A percentile compares a stretch with the other conserved stretches of the same genome.
Conservation (phyloP, 2,113 vertebrate genomes). For the Dascyllus trimaculatus region DNA sequence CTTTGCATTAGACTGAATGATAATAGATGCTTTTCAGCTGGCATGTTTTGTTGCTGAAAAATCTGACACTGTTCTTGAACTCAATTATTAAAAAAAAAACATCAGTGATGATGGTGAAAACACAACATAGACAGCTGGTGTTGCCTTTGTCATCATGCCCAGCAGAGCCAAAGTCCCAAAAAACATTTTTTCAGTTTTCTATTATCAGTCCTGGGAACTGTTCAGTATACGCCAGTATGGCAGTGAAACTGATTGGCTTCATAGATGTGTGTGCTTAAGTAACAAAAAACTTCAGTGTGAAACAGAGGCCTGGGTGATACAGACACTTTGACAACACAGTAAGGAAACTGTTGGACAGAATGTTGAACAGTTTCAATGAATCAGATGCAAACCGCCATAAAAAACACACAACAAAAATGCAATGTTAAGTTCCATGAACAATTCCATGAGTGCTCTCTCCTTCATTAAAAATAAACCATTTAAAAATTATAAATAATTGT, state of each 20-base stretch:
- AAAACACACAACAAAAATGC: too few relatives aligned
- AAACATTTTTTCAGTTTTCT: background rate
- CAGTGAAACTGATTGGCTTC: background rate
- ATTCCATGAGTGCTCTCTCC: too few relatives aligned
- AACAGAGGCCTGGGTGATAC: too few relatives aligned
- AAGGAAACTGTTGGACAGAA: too few relatives aligned
- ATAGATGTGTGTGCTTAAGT: constrained; percentile 3
- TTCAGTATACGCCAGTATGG: background rate
- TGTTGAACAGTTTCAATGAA: too few relatives aligned
- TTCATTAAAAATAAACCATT: too few relatives aligned
- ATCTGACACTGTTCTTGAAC: background rate
- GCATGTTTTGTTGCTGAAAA: background rate
- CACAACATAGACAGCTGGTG: background rate
- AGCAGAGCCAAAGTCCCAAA: background rate
- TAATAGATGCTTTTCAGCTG: background rate
- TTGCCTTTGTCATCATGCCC: too few relatives aligned
- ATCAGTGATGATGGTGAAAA: background rate
- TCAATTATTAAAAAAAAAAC: background rate
- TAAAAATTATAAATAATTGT: too few relatives aligned
- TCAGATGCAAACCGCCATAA: too few relatives aligned
- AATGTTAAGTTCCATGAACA: too few relatives aligned
- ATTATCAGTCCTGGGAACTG: constrained; percentile 7
- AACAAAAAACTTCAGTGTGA: background rate
- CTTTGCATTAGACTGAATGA: background rate
- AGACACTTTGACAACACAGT: too few relatives aligned